A percentile compares a stretch with the other conserved stretches of the same genome.
Conservation (phyloP, 2,797 vertebrate species). For the Clarias laeviceps region DNA sequence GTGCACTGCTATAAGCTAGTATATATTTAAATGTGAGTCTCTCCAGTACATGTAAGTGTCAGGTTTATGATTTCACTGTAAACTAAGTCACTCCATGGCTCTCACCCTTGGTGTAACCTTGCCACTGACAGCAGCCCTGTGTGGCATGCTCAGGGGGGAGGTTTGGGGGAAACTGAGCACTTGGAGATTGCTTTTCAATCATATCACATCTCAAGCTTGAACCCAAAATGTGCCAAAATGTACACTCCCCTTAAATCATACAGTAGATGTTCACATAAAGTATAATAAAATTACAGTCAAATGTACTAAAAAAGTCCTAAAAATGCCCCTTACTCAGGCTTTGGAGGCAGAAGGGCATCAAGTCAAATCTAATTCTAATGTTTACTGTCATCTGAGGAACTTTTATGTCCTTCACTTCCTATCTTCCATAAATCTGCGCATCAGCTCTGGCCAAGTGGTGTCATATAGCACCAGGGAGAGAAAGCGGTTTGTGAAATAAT, state of each 20-base stretch:
- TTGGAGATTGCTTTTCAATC: conserved; percentile 41
- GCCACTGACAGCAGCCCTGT: conserved; percentile 39
- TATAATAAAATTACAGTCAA: conserved; percentile 1
- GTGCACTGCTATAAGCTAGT: conserved; percentile 32
- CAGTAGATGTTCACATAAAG: background rate
- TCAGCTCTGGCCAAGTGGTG: background rate
- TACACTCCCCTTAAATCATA: background rate
- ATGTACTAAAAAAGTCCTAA: background rate
- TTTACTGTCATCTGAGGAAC: background rate
- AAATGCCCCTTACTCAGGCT: background rate
- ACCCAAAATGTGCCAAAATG: conserved; percentile 7
- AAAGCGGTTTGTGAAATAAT: background rate
- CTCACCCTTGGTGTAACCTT: conserved; percentile 52
- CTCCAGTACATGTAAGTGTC: conserved; percentile 41
- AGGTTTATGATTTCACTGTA: conserved; percentile 57
- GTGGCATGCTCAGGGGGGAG: conserved; percentile 37
- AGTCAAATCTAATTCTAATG: conserved; percentile 1
- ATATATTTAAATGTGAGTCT: conserved; percentile 40
- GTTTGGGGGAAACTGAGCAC: conserved; percentile 36
- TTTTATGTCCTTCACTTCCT: background rate
- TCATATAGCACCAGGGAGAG: background rate
- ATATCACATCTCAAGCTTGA: conserved; percentile 29
- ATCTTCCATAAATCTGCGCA: too few species aligned
- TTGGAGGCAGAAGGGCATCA: background rate
- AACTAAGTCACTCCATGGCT: conserved; percentile 43